Evolutionary conservation across 2,888 invertebrate species (phyloP).

Genomic region (Cyclophora albipunctata): DNA sequence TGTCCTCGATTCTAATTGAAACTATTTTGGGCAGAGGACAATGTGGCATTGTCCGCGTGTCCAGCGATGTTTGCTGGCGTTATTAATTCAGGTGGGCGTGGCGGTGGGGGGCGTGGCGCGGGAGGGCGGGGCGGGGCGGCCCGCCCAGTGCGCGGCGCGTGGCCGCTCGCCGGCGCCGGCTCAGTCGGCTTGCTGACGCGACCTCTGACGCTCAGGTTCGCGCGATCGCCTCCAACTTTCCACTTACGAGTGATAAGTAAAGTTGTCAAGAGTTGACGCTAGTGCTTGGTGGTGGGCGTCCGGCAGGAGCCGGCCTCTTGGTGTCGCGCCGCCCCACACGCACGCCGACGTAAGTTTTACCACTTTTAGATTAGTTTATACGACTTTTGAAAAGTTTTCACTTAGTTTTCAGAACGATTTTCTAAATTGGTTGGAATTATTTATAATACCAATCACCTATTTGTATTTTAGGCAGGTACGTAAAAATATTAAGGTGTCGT

Average conservation of each 20-base stretch:
- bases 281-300: constrained; percentile 23
- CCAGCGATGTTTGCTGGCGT: constrained; percentile 71
- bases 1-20: constrained; percentile 71
- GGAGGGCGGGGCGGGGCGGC: constrained; percentile 36
- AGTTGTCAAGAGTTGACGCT: constrained; percentile 21
- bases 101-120: constrained; percentile 42
- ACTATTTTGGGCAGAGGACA: constrained; percentile 73
- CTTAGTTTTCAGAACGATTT: too few species aligned
- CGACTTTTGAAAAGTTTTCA: too few species aligned
- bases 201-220: constrained; percentile 51
- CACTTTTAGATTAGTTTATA: not conserved
- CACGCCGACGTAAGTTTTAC: constrained; percentile 56
- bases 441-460: too few species aligned
- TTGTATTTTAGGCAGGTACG: too few species aligned
- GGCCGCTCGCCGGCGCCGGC: constrained; percentile 29
- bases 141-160: constrained; percentile 44
- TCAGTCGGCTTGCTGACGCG: constrained; percentile 65
- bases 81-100: constrained; percentile 73
- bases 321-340: constrained; percentile 50
- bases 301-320: constrained; percentile 30
- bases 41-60: constrained; percentile 73
- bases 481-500: too few species aligned
- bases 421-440: too few species aligned
- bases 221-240: constrained; percentile 41
- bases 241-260: constrained; percentile 33